A percentile compares a stretch with the other conserved stretches of the same genome.
Conservation (phyloP, 2,113 vertebrate genomes). For the Herpailurus yagouaroundi region DNA sequence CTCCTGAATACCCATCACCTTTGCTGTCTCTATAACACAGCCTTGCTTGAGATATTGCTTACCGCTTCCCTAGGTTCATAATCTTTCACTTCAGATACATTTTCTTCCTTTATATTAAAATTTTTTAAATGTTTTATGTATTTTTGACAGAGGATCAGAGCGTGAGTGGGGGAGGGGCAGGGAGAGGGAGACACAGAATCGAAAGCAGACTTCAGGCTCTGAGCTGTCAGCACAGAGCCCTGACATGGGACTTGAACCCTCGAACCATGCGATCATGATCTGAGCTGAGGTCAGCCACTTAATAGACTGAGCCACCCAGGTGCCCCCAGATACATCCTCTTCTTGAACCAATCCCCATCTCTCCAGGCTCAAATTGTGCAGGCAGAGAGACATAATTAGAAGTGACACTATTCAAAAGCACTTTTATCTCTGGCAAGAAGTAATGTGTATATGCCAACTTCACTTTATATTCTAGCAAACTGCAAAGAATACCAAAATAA, state of each 20-base stretch:
- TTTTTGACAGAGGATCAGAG: no score
- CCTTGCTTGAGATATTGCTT: neutral
- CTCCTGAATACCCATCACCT: no score
- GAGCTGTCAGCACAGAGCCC: no score
- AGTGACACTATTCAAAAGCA: neutral
- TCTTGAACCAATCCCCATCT: neutral
- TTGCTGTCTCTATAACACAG: no score
- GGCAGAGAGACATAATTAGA: neutral
- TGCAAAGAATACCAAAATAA: neutral
- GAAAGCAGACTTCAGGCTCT: no score
- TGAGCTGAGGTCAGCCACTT: no score
- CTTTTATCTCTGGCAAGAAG: neutral
- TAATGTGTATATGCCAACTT: neutral
- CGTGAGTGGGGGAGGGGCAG: no score
- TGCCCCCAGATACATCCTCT: neutral
- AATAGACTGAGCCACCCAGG: no score
- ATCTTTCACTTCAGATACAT: neutral
- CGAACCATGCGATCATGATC: no score
- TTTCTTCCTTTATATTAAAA: neutral
- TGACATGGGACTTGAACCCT: no score
- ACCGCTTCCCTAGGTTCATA: neutral
- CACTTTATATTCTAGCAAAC: neutral
- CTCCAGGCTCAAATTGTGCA: neutral
- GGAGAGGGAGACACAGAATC: no score
- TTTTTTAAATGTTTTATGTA: no score